phyloP scores from a whole-genome alignment of 2,888 invertebrate genomes.

The Ochlodes sylvanus region DNA sequence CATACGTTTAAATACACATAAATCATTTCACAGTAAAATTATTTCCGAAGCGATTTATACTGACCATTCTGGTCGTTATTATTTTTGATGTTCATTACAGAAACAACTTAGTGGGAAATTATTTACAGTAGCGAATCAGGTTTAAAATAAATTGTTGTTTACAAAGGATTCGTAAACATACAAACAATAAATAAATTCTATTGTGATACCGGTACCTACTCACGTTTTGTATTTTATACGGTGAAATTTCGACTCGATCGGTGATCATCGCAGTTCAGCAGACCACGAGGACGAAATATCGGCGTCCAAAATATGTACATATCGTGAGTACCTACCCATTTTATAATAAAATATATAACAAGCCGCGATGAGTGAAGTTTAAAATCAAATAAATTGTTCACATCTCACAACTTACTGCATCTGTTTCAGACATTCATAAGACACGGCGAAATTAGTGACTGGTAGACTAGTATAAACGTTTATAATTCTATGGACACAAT shows the following conservation, averaged over 20 bases:
- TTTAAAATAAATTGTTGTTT: neutral
- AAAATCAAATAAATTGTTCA: neutral
- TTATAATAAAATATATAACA: too few species aligned
- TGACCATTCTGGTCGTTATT: conserved; percentile 1
- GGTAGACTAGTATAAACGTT: conserved; percentile 39
- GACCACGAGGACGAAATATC: too few species aligned
- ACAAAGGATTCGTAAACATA: too few species aligned
- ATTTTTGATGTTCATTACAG: conserved; percentile 6
- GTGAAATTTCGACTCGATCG: too few species aligned
- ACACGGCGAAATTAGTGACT: conserved; percentile 23
- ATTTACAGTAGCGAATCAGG: neutral
- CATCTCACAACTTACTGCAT: neutral
- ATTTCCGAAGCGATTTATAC: conserved; percentile 19
- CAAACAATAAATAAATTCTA: too few species aligned
- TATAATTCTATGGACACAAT: conserved; percentile 51
- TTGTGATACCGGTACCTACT: too few species aligned
- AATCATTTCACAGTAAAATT: conserved; percentile 24
- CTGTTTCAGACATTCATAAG: neutral
- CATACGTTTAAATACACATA: conserved; percentile 31
- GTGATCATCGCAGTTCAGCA: too few species aligned
- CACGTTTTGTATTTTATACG: too few species aligned
- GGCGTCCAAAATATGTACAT: too few species aligned
- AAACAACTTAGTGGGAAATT: neutral
- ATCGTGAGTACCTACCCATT: too few species aligned
- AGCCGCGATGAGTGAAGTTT: too few species aligned